Evolutionary conservation across 2,888 invertebrate species (phyloP), one percentile per base, ranked within the genome.

Genomic region (Dicranocentrus wangi): DNA sequence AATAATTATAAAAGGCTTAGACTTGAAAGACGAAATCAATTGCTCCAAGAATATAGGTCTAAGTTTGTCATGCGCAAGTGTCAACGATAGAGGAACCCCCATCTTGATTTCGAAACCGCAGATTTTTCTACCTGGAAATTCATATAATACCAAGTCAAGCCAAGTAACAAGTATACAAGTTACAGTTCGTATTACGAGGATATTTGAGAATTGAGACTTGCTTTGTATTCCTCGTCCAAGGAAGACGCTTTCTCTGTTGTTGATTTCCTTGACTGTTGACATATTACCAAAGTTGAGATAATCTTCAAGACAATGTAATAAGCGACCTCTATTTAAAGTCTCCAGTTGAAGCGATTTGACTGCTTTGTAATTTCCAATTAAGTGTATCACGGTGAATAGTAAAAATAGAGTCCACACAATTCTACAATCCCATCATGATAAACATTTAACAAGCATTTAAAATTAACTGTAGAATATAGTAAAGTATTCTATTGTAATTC

Each of bases 321-420:
- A 92, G 66, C 98, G 91, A 27, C 94, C 92, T 87, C 92, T 93
- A 88, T 98, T 98, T 51, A 98, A 91, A 0, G 94, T 93, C 85
- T 92, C 92, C 88, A 98, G 91, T 85, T 93, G 92, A 10, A 98
- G 91, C 0, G 94, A 90, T 84, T 92, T 92, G 0, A 98, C 95
- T 1, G 98, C 97, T 86, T 92, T 91, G 88, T 95, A 96, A 90
- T 99, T 99, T 66, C 94, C 93, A 87, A 92, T 92, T 17, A 99
- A 90, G 90, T 99, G 98, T 17, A 96, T 88, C 42, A 91, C 86
- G 43, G 95, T 93, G 88, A 97, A 92, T 13, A 93, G 39, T 47
- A 92, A 86, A 89, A 95, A 97, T 77, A 96, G 88, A n/a, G 89
- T 87, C 90, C 95, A 92, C 55, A 94, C 92, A 86, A 92, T 90